These are phyloP conservation scores for Microtus richardsoni DNA, from an alignment of 2,113 vertebrate species.

Conservation along the genomic window DNA sequence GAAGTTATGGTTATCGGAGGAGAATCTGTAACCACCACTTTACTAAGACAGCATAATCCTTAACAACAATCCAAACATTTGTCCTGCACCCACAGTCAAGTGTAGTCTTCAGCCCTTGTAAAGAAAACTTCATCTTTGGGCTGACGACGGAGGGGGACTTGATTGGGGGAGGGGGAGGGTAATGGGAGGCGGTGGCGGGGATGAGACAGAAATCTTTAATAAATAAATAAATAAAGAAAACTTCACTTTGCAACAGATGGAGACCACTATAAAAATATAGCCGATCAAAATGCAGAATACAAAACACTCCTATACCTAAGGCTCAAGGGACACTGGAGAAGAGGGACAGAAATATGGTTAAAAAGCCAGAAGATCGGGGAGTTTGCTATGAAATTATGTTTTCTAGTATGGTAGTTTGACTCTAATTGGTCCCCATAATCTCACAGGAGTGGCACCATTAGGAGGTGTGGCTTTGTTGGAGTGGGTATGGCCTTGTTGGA, in stretches of 20 bases:
- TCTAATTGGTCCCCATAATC: not conserved
- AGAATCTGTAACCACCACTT: not conserved
- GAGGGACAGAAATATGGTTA: not conserved
- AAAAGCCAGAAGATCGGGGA: not conserved
- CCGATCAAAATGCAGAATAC: not conserved
- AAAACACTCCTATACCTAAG: not conserved
- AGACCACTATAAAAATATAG: not conserved
- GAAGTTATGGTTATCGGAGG: not conserved
- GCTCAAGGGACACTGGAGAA: not conserved
- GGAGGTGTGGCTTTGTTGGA: not conserved
- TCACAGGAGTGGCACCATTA: not conserved
- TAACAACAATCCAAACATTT: not conserved
- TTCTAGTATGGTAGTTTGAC: not conserved
- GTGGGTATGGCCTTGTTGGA: not conserved
- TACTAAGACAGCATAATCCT: not conserved
- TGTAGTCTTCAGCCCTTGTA: not conserved
- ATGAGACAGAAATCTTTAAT: too few species aligned
- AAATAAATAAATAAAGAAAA: not conserved
- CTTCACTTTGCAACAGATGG: not conserved
- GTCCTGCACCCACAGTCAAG: not conserved
- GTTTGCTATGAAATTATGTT: not conserved
- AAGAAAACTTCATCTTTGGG: not conserved
- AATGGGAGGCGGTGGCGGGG: too few species aligned
- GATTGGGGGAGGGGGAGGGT: too few species aligned
- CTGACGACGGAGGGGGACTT: too few species aligned